These are phyloP conservation scores for Alexandromys oeconomus DNA, from an alignment of 2,797 vertebrate genomes.

Conservation along the genomic window DNA sequence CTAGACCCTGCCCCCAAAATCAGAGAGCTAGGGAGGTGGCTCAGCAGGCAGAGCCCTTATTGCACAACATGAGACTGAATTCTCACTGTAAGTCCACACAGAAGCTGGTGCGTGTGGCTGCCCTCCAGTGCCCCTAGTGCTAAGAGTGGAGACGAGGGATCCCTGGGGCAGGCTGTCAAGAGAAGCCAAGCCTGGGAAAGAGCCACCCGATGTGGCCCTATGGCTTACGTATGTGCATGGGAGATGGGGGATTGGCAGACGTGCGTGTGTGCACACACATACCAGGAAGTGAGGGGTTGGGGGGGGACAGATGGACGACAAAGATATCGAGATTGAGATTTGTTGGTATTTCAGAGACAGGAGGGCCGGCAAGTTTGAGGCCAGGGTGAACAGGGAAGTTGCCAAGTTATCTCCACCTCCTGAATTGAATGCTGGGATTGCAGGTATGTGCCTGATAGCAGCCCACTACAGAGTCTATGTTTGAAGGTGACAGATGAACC, in stretches of 20 bases:
- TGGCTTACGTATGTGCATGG: not conserved
- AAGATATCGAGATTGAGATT: not conserved
- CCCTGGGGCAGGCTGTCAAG: not conserved
- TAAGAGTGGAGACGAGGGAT: not conserved
- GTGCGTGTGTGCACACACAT: not conserved
- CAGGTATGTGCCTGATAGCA: not conserved
- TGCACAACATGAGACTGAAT: not conserved
- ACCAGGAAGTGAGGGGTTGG: not conserved
- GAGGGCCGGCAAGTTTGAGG: not conserved
- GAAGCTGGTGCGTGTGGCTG: not conserved
- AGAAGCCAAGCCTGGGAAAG: not conserved
- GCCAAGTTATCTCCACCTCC: not conserved
- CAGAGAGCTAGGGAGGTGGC: not conserved
- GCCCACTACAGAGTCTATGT: not conserved
- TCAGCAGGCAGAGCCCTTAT: not conserved
- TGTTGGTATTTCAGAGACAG: not conserved
- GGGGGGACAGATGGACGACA: accelerated
- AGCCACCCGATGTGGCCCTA: not conserved
- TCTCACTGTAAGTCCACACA: too few relatives aligned
- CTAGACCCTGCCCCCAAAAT: not conserved
- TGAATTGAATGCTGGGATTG: not conserved
- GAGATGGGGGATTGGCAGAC: too few relatives aligned
- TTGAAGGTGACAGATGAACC: not conserved
- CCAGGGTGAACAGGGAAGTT: not conserved
- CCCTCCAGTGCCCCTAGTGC: not conserved